phyloP scores from a whole-genome alignment of 2,888 invertebrate species.

The Aromia moschata region DNA sequence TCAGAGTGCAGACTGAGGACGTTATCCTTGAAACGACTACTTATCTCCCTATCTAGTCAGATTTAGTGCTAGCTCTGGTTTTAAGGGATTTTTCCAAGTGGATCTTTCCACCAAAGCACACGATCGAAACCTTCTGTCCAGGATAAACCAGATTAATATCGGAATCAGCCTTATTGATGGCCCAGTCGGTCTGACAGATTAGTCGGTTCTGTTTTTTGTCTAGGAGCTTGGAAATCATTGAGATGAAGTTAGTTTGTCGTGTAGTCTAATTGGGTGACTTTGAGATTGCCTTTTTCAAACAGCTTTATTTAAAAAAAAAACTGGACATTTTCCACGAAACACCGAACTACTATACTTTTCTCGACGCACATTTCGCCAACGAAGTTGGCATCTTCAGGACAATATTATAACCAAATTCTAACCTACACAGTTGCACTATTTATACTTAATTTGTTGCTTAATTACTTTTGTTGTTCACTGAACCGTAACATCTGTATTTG shows the following conservation, averaged over 20 bases:
- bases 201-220: conserved; percentile 26
- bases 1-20: conserved; percentile 36
- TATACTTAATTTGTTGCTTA: too few relatives aligned
- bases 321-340: too few relatives aligned
- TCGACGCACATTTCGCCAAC: too few relatives aligned
- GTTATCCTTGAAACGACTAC: conserved; percentile 41
- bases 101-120: conserved; percentile 41
- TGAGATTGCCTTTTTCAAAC: too few relatives aligned
- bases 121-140: conserved; percentile 31
- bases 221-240: not conserved
- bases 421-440: too few relatives aligned
- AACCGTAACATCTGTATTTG: too few relatives aligned
- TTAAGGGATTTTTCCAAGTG: conserved; percentile 34
- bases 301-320: too few relatives aligned
- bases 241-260: not conserved
- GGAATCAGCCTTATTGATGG: conserved; percentile 49
- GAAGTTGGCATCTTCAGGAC: too few relatives aligned
- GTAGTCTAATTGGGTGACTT: too few relatives aligned
- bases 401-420: too few relatives aligned
- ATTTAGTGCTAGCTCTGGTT: conserved; percentile 28
- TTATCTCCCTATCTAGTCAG: conserved; percentile 47
- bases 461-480: too few relatives aligned
- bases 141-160: conserved; percentile 46
- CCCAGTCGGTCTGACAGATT: conserved; percentile 43
- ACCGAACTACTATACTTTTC: too few relatives aligned